Evolutionary conservation across 2,113 vertebrate genomes (phyloP).

Genomic region (Scartelaos histophorus): DNA sequence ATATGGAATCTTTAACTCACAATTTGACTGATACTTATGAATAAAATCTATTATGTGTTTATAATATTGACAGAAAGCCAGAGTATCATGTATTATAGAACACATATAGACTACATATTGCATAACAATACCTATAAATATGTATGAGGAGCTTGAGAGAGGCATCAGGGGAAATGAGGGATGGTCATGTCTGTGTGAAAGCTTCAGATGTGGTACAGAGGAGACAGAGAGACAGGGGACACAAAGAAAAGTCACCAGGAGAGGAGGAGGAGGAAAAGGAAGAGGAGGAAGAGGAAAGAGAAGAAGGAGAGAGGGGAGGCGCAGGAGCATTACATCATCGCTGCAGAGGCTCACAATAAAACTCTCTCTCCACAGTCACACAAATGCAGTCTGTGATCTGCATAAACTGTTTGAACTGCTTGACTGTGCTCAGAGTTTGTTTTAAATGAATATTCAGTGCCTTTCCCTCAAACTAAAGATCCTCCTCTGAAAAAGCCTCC

Average conservation of each 20-base stretch:
- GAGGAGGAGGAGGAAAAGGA: conserved; percentile 25
- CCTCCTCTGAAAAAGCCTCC: background rate
- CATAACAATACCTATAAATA: conserved; percentile 1
- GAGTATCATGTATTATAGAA: background rate
- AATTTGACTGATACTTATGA: background rate
- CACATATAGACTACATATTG: background rate
- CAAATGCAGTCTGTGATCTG: background rate
- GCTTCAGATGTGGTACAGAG: conserved; percentile 21
- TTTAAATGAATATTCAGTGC: background rate
- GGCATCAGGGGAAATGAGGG: conserved; percentile 14
- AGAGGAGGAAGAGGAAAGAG: conserved; percentile 4
- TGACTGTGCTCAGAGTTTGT: background rate
- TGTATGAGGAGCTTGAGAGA: conserved; percentile 12
- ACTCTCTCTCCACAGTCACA: conserved; percentile 7
- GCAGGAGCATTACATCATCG: conserved; percentile 58
- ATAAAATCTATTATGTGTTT: background rate
- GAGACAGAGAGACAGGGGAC: conserved; percentile 18
- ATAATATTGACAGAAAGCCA: background rate
- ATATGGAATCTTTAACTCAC: background rate
- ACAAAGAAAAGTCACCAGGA: background rate
- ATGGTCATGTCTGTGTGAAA: conserved; percentile 23
- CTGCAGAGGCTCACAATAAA: conserved; percentile 57
- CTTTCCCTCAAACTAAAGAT: background rate
- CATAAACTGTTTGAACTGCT: background rate
- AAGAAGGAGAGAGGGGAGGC: conserved; percentile 17